phyloP scores from a whole-genome alignment of 2,113 vertebrate species.

The Larimichthys polyactis region DNA sequence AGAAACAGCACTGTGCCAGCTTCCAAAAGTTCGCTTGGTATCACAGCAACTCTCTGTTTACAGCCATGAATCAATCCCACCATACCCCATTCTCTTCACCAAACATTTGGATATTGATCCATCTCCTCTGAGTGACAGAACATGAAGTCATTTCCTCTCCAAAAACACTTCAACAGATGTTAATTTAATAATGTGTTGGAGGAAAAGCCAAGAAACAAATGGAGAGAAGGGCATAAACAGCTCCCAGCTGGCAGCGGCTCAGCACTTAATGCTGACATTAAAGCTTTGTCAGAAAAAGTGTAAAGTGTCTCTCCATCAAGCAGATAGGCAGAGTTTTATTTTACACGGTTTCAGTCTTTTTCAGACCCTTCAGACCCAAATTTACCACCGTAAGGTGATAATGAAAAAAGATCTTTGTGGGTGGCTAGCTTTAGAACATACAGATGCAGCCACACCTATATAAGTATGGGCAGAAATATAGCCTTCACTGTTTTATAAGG shows the following conservation, averaged over 20 bases:
- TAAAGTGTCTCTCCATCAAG: constrained; percentile 76
- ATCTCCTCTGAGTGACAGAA: constrained; percentile 69
- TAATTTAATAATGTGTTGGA: constrained; percentile 82
- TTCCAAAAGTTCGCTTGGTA: constrained; percentile 32
- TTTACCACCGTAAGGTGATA: constrained; percentile 54
- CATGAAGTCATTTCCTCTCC: constrained; percentile 66
- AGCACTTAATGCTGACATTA: constrained; percentile 81
- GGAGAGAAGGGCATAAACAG: constrained; percentile 74
- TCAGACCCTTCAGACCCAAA: constrained; percentile 53
- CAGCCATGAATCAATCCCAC: constrained; percentile 48
- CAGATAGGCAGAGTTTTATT: constrained; percentile 56
- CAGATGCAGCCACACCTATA: constrained; percentile 24
- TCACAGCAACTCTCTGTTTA: constrained; percentile 31
- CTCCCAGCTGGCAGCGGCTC: constrained; percentile 69
- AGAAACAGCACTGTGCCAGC: background rate
- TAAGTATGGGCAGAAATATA: constrained; percentile 34
- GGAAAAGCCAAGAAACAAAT: constrained; percentile 78
- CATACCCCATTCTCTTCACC: constrained; percentile 14
- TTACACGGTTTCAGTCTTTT: constrained; percentile 66
- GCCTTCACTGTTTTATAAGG: constrained; percentile 26
- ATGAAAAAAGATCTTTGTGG: constrained; percentile 54
- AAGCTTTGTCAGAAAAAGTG: constrained; percentile 69
- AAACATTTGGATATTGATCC: constrained; percentile 71
- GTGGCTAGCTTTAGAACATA: constrained; percentile 55
- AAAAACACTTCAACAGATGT: constrained; percentile 78